Percentiles rank a stretch among this genome's conserved stretches.
These are phyloP conservation scores for Folsomia manolachei DNA, from an alignment of 2,888 invertebrate species.

Conservation along the genomic window DNA sequence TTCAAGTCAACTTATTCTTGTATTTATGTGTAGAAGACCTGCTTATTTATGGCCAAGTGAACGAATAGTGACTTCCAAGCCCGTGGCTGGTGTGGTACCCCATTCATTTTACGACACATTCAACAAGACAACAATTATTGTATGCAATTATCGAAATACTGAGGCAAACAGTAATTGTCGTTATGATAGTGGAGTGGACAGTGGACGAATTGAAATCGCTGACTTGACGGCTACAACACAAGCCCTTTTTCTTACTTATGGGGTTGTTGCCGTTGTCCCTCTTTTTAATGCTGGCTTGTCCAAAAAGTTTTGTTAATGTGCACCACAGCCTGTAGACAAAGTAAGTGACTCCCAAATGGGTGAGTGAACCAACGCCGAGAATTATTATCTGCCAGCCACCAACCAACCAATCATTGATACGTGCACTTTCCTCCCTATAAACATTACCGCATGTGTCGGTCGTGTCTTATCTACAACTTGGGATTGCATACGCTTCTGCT, in stretches of 20 bases:
- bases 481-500: background rate
- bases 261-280: background rate
- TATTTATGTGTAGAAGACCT: background rate
- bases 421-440: background rate
- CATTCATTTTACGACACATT: background rate
- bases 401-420: too few species aligned
- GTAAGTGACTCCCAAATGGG: conserved; percentile 5
- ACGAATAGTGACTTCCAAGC: background rate
- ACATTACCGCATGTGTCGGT: background rate
- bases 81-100: background rate
- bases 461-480: conserved; percentile 16
- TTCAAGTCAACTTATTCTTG: too few species aligned
- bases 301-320: background rate
- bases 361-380: background rate
- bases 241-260: too few species aligned
- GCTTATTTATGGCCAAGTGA: background rate
- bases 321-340: background rate
- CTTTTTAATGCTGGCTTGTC: background rate
- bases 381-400: conserved; percentile 16
- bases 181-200: background rate
- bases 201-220: too few species aligned
- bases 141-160: background rate
- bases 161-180: background rate
- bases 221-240: too few species aligned
- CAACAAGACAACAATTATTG: background rate